Evolutionary conservation across 2,113 vertebrate species (phyloP).

Genomic region (Motacilla tschutschensis): DNA sequence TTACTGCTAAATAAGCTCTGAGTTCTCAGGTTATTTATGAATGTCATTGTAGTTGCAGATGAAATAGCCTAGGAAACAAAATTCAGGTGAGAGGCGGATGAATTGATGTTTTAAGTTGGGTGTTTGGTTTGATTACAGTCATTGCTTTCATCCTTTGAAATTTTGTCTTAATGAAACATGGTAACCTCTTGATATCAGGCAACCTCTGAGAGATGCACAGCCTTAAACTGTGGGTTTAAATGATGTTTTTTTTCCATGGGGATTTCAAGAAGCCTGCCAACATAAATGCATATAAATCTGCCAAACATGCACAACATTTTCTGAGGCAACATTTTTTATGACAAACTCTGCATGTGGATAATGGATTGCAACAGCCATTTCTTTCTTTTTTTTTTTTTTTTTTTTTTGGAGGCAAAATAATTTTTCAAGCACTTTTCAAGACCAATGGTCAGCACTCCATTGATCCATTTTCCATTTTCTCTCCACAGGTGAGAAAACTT

Average conservation of each 20-base stretch:
- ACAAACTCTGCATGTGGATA: background rate
- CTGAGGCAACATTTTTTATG: background rate
- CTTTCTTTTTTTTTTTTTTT: too few relatives aligned
- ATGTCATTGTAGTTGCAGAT: background rate
- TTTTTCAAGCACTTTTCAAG: background rate
- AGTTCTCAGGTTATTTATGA: background rate
- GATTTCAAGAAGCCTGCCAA: background rate
- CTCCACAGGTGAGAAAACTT: background rate
- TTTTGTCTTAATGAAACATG: background rate
- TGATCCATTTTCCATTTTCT: background rate
- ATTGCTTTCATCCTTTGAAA: background rate
- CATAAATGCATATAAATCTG: background rate
- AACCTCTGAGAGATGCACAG: background rate
- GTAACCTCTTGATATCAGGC: background rate
- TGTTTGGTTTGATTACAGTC: background rate
- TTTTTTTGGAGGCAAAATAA: background rate
- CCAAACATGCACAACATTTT: background rate
- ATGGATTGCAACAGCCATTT: background rate
- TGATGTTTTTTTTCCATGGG: background rate
- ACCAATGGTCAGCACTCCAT: background rate
- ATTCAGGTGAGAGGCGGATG: background rate
- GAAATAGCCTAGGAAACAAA: background rate
- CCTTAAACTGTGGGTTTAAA: background rate
- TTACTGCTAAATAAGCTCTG: background rate
- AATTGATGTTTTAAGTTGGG: background rate